These are phyloP conservation scores for Scaptomyza parva DNA, from an alignment of 2,888 invertebrate genomes.

Conservation along the genomic window DNA sequence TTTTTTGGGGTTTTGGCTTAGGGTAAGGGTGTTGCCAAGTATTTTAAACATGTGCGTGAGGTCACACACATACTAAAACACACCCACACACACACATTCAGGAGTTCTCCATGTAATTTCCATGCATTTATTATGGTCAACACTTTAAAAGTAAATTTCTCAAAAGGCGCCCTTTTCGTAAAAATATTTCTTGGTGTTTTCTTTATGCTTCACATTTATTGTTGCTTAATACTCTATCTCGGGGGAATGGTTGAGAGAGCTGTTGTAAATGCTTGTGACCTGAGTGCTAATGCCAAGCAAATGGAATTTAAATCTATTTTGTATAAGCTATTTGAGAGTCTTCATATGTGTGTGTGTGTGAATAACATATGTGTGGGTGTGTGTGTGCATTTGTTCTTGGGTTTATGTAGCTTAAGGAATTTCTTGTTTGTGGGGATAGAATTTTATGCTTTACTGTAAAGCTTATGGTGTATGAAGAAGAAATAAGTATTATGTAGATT, in stretches of 20 bases:
- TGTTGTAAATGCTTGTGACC: slow-evolving; percentile 62
- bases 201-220: neutral
- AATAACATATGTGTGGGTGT: slow-evolving; percentile 19
- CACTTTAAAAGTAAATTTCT: slow-evolving; percentile 79
- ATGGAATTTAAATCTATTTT: slow-evolving; percentile 79
- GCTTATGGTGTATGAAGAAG: neutral
- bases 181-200: slow-evolving; percentile 22
- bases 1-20: slow-evolving; percentile 15
- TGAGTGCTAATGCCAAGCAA: slow-evolving; percentile 75
- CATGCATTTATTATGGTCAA: slow-evolving; percentile 72
- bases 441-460: neutral
- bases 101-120: slow-evolving; percentile 39
- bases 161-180: slow-evolving; percentile 60
- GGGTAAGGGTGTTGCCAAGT: slow-evolving; percentile 40
- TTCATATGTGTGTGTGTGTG: slow-evolving; percentile 64
- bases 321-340: slow-evolving; percentile 61
- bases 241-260: slow-evolving; percentile 59
- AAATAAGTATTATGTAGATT: slow-evolving; percentile 1
- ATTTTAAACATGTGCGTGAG: slow-evolving; percentile 75
- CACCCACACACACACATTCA: neutral
- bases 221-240: slow-evolving; percentile 44
- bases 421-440: neutral
- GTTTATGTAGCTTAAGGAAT: slow-evolving; percentile 37
- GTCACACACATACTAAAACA: slow-evolving; percentile 59
- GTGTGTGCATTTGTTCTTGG: slow-evolving; percentile 5